Percentiles rank a stretch among this genome's conserved stretches.
Conservation (phyloP, 2,888 invertebrate genomes). For the Hyposoter didymator region DNA sequence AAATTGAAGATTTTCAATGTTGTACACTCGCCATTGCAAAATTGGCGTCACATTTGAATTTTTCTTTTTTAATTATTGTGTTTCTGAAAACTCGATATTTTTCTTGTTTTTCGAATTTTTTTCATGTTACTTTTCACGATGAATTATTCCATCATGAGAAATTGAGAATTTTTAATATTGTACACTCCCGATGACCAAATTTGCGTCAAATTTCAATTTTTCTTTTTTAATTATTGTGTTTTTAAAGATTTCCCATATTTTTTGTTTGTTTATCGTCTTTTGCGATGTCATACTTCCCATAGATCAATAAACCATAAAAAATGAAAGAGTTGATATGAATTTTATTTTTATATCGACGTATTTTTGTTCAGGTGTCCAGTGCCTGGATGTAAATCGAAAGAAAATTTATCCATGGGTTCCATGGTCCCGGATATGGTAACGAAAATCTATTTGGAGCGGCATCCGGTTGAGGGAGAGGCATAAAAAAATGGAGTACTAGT, state of each 20-base stretch:
- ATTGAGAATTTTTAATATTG: no score
- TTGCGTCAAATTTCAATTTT: neutral
- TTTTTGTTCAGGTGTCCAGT: constrained; percentile 79
- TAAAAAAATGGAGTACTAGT: constrained; percentile 12
- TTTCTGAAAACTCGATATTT: no score
- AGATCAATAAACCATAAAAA: neutral
- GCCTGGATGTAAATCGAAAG: constrained; percentile 77
- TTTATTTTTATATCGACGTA: neutral
- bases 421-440: constrained; percentile 76
- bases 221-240: no score
- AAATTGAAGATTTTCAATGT: no score
- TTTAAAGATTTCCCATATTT: neutral
- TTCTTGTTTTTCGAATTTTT: no score
- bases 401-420: constrained; percentile 71
- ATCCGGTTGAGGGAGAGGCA: constrained; percentile 63
- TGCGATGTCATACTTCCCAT: neutral
- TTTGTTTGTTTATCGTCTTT: neutral
- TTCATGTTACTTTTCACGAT: no score
- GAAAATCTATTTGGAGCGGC: constrained; percentile 75
- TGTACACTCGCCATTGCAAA: no score
- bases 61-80: no score
- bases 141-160: no score
- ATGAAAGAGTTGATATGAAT: neutral
- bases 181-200: no score
- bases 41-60: neutral